Evolutionary conservation across 2,888 invertebrate species (phyloP), one percentile per base, ranked within the genome.

Genomic region (Ceriagrion tenellum): DNA sequence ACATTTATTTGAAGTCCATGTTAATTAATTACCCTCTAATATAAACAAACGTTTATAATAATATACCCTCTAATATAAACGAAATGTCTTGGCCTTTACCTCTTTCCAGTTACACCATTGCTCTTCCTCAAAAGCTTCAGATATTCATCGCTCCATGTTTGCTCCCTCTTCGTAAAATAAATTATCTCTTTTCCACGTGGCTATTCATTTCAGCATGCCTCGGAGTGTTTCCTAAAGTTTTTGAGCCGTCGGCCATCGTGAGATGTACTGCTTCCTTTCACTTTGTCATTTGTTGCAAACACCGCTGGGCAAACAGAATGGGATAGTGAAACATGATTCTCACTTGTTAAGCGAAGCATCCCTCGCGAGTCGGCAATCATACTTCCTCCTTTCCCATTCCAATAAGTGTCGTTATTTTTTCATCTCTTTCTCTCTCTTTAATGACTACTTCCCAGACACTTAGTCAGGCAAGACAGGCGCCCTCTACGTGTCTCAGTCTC

Each of bases 281-380:
- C 93, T 40, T 35, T 23, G 16, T 26, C 55, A 13, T 69, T 93
- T 93, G 40, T 69, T 69, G 93, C 69, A 93, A 93, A 69, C 47
- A 59, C 16, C 93, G 55, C 69, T 69, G 55, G n/a, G 47, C 74
- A 93, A 47, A 26, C 69, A 55, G 69, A 93, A 47, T 74, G 4
- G 93, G n/a, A 93, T 81, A 35, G 81, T 30, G 81, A 81, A 81
- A 81, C 35, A 81, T 81, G 81, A 81, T 81, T 93, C 69, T 69
- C 40, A 30, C 69, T 35, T 69, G 35, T 59, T 23, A 56, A 20
- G 55, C 26, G 69, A 69, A 69, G 93, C 69, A 93, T 74, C 93
- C 56, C 47, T 40, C 35, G 8, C 13, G 35, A 12, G 10, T 13
- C 18, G 20, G 47, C 93, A 69, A n/a, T 74, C 55, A 47, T 47